Percentiles rank a stretch among this genome's conserved stretches.
Conservation (phyloP, 2,888 invertebrate species). For the Cataglyphis altisquamis region DNA sequence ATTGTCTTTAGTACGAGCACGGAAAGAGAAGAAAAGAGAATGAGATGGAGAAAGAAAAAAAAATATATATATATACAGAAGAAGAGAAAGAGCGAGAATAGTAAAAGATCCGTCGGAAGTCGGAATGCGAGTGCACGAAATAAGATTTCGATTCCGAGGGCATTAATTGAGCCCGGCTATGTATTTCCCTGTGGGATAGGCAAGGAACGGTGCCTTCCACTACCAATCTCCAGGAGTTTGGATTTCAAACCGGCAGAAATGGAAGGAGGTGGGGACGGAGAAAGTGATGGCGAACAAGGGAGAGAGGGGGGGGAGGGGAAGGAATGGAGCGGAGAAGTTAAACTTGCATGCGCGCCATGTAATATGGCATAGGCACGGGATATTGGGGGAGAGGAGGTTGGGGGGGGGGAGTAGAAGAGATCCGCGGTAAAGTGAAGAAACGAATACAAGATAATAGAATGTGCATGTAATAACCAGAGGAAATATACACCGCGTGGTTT, state of each 20-base stretch:
- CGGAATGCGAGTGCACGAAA: slow-evolving; percentile 77
- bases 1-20: slow-evolving; percentile 74
- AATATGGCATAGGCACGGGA: slow-evolving; percentile 65
- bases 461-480: slow-evolving; percentile 82
- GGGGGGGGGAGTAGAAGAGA: slow-evolving; percentile 30
- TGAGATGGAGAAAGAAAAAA: background rate
- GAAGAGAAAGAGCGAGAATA: slow-evolving; percentile 16
- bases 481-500: slow-evolving; percentile 73
- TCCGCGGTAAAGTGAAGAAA: slow-evolving; percentile 58
- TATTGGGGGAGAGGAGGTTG: slow-evolving; percentile 15
- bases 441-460: slow-evolving; percentile 82
- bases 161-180: slow-evolving; percentile 82
- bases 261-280: slow-evolving; percentile 49
- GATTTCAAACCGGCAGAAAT: slow-evolving; percentile 69
- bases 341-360: slow-evolving; percentile 75
- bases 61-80: background rate
- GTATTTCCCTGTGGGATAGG: slow-evolving; percentile 83
- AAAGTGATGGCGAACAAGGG: slow-evolving; percentile 48
- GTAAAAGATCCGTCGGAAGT: slow-evolving; percentile 53
- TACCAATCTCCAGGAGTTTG: slow-evolving; percentile 76
- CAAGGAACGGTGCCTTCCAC: slow-evolving; percentile 72
- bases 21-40: slow-evolving; percentile 32
- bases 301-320: background rate
- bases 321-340: slow-evolving; percentile 62
- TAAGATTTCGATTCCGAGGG: slow-evolving; percentile 83